Evolutionary conservation across 2,797 vertebrate genomes (phyloP), one percentile per base, ranked within the genome.

Genomic region (Coilia nasus): DNA sequence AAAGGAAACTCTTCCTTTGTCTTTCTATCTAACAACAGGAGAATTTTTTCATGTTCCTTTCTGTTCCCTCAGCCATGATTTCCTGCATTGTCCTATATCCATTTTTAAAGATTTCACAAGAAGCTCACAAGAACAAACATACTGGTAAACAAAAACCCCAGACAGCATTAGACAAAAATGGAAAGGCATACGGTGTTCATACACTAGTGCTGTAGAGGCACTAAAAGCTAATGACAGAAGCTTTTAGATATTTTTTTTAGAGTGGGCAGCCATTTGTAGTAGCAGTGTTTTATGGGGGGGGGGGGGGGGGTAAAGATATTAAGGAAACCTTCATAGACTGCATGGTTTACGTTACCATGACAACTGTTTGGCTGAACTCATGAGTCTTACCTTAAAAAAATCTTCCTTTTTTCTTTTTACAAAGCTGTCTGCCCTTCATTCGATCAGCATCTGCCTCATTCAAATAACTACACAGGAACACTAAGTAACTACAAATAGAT

Each of bases 321-420:
- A 47, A 47, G 83, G 75, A 84, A 88, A 87, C 41, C 75, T 88
- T 82, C 84, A 86, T 86, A 71, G 84, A 64, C 81, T 87, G 54
- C 89, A 86, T 89, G 87, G 87, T 91, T 90, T 90, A 89, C 89
- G 91, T 93, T 92, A 90, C 90, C 91, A 93, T 94, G 92, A 92
- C 91, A 91, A 93, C 91, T 86, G 67, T 41, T 82, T 83, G 80
- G 81, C 78, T 81, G 85, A 87, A 71, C 67, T 71, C 67, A 71
- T n/a, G 67, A 78, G 71, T 44, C 71, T 44, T 78, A 78, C 31
- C 71, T 78, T 78, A 78, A 78, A 41, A 78, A 10, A 1, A 28
- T 41, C 64, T 71, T 47, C 46, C 25, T n/a, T n/a, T 62, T 62
- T 71, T 31, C 28, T 28, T 17, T 31, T 31, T 5, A 2, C 28